Percentiles rank a stretch among this genome's conserved stretches.
These are phyloP conservation scores for Cotesia typhae DNA, from an alignment of 1,140 invertebrate genomes.

Conservation along the genomic window DNA sequence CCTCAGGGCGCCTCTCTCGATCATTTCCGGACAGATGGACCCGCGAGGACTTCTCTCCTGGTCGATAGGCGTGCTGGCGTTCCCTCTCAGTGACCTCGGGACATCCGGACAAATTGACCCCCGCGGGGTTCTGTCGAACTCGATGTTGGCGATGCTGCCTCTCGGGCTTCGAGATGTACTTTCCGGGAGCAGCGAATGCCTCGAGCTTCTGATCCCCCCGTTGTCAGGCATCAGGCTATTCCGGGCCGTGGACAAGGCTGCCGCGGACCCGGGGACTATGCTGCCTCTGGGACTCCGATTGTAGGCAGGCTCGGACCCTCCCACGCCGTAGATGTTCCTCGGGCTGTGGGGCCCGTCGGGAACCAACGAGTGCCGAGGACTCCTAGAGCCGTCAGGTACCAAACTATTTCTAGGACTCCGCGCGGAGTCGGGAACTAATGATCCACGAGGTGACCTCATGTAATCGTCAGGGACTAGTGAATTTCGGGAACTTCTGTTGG, in stretches of 20 bases:
- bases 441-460: slow-evolving; percentile 60
- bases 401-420: slow-evolving; percentile 72
- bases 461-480: slow-evolving; percentile 69
- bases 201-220: slow-evolving; percentile 64
- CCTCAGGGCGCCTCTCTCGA: slow-evolving; percentile 44
- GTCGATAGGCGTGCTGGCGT: slow-evolving; percentile 58
- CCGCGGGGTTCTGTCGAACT: slow-evolving; percentile 69
- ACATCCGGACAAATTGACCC: slow-evolving; percentile 70
- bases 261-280: slow-evolving; percentile 61
- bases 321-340: slow-evolving; percentile 69
- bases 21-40: slow-evolving; percentile 47
- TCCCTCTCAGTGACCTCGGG: slow-evolving; percentile 70
- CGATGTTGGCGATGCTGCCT: slow-evolving; percentile 61
- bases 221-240: slow-evolving; percentile 54
- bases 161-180: slow-evolving; percentile 60
- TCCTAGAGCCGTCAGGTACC: slow-evolving; percentile 64
- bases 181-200: slow-evolving; percentile 72
- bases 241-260: slow-evolving; percentile 25
- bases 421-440: slow-evolving; percentile 64
- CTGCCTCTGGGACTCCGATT: slow-evolving; percentile 74
- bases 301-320: slow-evolving; percentile 53
- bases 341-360: slow-evolving; percentile 66
- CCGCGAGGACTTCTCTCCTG: slow-evolving; percentile 50
- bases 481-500: slow-evolving; percentile 70
- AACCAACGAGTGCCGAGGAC: slow-evolving; percentile 67